Evolutionary conservation across 1,140 invertebrate genomes (phyloP).

Genomic region (Sweltsa coloradensis): DNA sequence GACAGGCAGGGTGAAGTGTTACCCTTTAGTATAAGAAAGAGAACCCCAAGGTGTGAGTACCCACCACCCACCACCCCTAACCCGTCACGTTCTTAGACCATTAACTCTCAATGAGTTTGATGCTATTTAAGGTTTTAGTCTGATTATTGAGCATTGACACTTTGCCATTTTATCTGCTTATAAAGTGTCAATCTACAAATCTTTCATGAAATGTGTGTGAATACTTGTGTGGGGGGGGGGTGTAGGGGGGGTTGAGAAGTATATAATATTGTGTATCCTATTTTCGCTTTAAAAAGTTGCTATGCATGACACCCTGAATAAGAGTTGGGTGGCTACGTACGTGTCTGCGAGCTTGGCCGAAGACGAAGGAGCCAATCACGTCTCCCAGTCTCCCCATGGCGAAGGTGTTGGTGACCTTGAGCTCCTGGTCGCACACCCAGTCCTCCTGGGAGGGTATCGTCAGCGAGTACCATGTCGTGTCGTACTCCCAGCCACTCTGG

Average conservation of each 20-base stretch:
- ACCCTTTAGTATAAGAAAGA: not conserved
- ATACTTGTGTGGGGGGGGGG: not conserved
- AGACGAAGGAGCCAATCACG: conserved; percentile 35
- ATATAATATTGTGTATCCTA: too few relatives aligned
- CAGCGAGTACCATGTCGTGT: conserved; percentile 33
- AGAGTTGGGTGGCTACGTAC: conserved; percentile 33
- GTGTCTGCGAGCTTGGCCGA: conserved; percentile 39
- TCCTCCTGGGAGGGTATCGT: conserved; percentile 34
- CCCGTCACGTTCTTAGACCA: not conserved
- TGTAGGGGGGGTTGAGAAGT: not conserved
- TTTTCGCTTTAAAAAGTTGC: too few relatives aligned
- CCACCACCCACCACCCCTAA: not conserved
- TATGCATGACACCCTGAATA: too few relatives aligned
- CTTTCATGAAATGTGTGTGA: not conserved
- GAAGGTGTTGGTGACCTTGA: conserved; percentile 36
- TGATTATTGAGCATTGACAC: not conserved
- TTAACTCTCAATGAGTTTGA: not conserved
- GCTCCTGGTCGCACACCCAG: conserved; percentile 40
- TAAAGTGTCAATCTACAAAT: not conserved
- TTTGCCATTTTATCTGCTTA: not conserved
- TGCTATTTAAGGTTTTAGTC: not conserved
- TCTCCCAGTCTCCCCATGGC: conserved; percentile 35
- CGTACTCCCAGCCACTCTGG: conserved; percentile 37
- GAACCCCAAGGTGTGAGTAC: not conserved
- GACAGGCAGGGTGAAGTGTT: conserved; percentile 3